Evolutionary conservation across 2,113 vertebrate species (phyloP), one percentile per base, ranked within the genome.

Genomic region (Xenopus laevis): DNA sequence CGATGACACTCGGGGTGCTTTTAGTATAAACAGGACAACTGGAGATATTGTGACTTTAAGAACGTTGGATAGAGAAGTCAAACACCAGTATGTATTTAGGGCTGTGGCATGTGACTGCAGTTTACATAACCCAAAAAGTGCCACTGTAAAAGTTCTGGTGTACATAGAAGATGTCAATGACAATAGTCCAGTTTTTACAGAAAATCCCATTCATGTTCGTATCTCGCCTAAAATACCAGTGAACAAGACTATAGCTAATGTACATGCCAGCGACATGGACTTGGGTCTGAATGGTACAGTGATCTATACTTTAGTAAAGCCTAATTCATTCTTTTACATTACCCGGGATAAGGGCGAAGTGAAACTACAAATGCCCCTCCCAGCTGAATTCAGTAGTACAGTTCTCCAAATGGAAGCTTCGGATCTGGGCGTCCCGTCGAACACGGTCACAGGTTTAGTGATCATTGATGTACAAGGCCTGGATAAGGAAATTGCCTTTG

Each of bases 111-210:
- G 88, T 33, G 97, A 99, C 74, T 71, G 85, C 12, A 87, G 93
- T 64, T 16, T 65, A 10, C 81, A 79, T 44, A 89, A 89, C 0
- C 87, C 91, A 0, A 89, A 90, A 79, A 96, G 91, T 81, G 84
- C 91, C 2, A 82, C 85, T 8, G 88, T 85, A 6, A 83, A 74
- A 0, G 71, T 99, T 8, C 82, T 82, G 13, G 73, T 98, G 1
- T 79, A 84, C 0, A 10, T 99, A 74, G 90, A 92, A 12, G 96
- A 98, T 60, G 77, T 92, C n/a, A 99, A 99, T 30, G 96, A 99
- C 85, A 98, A 98, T 0, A 59, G 82, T 10, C 97, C 96, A 0
- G 0, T 86, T 23, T 97, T 94, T 79, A 78, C 84, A 1, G 87
- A 91, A 79, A 94, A 92, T 68, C 92, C 90, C 55, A 6, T 93